Percentiles rank a stretch among this genome's conserved stretches.
Conservation (phyloP, 2,797 vertebrate species). For the Thalassophryne amazonica region DNA sequence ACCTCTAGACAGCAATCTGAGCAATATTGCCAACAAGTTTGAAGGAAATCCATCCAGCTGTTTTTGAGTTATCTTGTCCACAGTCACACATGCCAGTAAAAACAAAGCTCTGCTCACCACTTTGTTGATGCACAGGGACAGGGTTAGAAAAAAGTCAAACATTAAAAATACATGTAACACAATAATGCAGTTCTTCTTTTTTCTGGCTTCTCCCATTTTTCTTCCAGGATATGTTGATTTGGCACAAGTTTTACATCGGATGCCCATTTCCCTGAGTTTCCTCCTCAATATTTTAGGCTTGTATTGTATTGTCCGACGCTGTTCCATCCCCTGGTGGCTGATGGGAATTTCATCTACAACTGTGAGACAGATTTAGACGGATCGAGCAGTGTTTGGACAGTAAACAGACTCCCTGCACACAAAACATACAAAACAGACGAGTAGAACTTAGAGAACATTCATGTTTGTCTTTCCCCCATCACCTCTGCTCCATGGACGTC, state of each 20-base stretch:
- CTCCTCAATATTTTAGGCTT: neutral
- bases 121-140: too few species aligned
- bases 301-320: constrained; percentile 4
- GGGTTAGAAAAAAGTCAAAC: too few species aligned
- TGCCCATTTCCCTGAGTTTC: neutral
- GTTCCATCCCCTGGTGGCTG: constrained; percentile 2
- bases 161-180: too few species aligned
- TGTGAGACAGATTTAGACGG: constrained; percentile 11
- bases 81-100: too few species aligned
- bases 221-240: neutral
- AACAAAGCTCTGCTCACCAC: too few species aligned
- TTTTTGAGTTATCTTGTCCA: too few species aligned
- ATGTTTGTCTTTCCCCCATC: constrained; percentile 38
- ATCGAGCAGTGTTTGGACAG: constrained; percentile 48
- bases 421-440: constrained; percentile 47
- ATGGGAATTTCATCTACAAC: neutral
- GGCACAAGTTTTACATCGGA: neutral
- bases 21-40: too few species aligned
- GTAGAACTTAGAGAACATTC: constrained; percentile 43
- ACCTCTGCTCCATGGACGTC: constrained; percentile 20
- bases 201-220: too few species aligned
- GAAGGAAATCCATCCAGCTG: too few species aligned
- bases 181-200: too few species aligned
- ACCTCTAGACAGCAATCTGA: too few species aligned
- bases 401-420: constrained; percentile 40